Conservation (phyloP, 2,113 vertebrate genomes). For the Chlamydotis undulata region DNA sequence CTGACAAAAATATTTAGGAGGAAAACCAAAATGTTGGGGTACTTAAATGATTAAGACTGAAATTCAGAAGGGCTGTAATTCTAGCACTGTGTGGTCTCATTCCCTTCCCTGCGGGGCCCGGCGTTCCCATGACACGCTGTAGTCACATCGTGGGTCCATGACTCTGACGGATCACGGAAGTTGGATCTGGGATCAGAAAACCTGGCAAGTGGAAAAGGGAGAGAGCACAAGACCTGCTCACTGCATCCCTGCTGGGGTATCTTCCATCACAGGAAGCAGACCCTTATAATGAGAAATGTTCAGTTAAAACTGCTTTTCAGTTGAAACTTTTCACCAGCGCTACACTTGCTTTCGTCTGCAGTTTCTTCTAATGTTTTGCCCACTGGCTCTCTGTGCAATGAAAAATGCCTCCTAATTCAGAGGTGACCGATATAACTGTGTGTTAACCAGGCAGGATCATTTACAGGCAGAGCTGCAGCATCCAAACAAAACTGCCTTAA, state of each 20-base stretch:
- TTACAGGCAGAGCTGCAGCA: background rate
- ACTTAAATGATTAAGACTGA: background rate
- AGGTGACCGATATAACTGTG: background rate
- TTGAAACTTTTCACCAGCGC: background rate
- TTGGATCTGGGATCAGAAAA: background rate
- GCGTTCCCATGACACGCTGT: background rate
- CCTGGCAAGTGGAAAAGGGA: background rate
- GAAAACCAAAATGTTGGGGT: background rate
- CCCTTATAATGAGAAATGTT: background rate
- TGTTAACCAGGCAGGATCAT: background rate
- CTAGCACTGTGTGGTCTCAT: background rate
- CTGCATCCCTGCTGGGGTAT: background rate
- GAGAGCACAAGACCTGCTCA: background rate
- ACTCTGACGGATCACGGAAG: background rate
- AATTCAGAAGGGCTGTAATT: background rate
- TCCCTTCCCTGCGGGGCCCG: background rate
- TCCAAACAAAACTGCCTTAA: background rate
- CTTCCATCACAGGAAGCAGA: background rate
- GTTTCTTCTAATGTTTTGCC: background rate
- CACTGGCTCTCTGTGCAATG: background rate
- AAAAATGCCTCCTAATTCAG: background rate
- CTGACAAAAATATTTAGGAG: background rate
- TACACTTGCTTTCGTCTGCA: background rate
- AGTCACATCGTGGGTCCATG: background rate
- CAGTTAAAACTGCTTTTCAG: background rate